Evolutionary conservation across 2,113 vertebrate species (phyloP).

Genomic region (Myocastor coypus): DNA sequence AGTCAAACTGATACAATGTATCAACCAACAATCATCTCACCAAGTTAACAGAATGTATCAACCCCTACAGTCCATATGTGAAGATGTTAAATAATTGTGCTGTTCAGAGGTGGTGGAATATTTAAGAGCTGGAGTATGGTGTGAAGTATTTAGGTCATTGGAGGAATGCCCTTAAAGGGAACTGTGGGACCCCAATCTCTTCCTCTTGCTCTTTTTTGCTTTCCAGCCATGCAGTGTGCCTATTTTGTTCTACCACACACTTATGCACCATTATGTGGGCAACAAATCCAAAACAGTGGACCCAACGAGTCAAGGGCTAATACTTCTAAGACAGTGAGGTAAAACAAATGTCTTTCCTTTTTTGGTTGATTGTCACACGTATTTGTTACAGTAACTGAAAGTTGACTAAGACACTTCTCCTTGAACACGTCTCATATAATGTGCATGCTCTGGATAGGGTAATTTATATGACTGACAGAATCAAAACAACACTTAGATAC

Average conservation of each 20-base stretch:
- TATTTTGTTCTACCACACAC: not conserved
- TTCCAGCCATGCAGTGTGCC: not conserved
- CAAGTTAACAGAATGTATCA: no score
- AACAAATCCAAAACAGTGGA: not conserved
- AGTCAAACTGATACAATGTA: no score
- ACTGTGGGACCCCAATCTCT: not conserved
- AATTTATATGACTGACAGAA: not conserved
- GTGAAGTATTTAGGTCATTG: not conserved
- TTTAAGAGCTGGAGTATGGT: not conserved
- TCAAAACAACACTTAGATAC: no score
- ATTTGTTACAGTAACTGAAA: slow-evolving; percentile 1
- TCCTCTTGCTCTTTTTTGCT: not conserved
- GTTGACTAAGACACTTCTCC: not conserved
- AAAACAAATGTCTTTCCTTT: not conserved
- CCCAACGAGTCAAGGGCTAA: not conserved
- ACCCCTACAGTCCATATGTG: not conserved
- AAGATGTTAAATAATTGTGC: not conserved
- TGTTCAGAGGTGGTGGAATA: not conserved
- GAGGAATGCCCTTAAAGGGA: not conserved
- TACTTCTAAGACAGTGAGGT: not conserved
- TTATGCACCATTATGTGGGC: not conserved
- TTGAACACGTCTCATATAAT: not conserved
- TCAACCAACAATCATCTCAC: no score
- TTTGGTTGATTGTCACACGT: not conserved
- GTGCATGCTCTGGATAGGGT: not conserved